Percentiles rank a stretch among this genome's conserved stretches.
Evolutionary conservation across 2,113 vertebrate species (phyloP).

Genomic region (Lethenteron reissneri): DNA sequence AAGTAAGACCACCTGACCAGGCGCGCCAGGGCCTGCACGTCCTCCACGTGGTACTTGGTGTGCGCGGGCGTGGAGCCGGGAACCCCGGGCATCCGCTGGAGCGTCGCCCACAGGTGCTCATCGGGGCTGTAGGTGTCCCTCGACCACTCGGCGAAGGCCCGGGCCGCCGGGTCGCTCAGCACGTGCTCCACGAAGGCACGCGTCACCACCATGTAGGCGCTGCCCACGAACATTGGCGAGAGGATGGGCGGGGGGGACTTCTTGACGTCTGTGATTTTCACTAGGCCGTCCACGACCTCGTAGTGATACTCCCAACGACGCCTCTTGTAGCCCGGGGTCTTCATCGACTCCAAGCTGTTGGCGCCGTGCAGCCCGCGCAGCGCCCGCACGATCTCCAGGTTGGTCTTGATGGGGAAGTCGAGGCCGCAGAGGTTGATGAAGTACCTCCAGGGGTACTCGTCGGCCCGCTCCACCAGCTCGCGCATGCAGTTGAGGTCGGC

Average conservation of each 20-base stretch:
- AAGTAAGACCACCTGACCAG: constrained; percentile 42
- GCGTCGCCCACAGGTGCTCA: constrained; percentile 8
- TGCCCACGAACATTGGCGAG: constrained; percentile 1
- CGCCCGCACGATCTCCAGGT: constrained; percentile 34
- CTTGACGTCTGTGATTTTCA: background rate
- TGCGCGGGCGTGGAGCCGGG: constrained; percentile 1
- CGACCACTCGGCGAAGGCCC: constrained; percentile 5
- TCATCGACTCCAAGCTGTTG: constrained; percentile 24
- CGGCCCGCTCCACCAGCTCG: constrained; percentile 30
- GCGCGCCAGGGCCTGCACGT: constrained; percentile 45
- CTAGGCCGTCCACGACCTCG: background rate
- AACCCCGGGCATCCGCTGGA: constrained; percentile 4
- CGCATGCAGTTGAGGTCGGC: constrained; percentile 76
- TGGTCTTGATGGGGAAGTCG: constrained; percentile 82
- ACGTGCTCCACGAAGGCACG: constrained; percentile 6
- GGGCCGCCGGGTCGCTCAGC: background rate
- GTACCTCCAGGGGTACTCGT: constrained; percentile 39
- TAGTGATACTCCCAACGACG: constrained; percentile 5
- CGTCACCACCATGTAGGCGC: constrained; percentile 5
- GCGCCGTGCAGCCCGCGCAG: background rate
- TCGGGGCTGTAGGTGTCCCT: constrained; percentile 8
- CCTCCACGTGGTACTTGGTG: constrained; percentile 37
- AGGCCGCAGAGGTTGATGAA: constrained; percentile 64
- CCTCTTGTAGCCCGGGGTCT: background rate
- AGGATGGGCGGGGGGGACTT: background rate